Evolutionary conservation across 1,140 invertebrate species (phyloP).

Genomic region (Lepeophtheirus salmonis): DNA sequence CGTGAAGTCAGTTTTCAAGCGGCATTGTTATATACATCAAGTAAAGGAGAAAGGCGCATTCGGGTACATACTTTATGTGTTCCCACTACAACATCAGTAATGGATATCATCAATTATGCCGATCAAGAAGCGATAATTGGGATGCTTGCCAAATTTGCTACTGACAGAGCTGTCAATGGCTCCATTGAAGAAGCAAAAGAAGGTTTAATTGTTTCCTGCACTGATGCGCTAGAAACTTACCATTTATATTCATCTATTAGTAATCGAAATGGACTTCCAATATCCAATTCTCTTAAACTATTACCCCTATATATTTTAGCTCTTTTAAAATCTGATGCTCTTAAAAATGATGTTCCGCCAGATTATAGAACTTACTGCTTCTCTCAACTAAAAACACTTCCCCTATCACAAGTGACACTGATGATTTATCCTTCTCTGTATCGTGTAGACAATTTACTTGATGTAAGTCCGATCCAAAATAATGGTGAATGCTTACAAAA

Average conservation of each 20-base stretch:
- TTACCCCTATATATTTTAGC: slow-evolving; percentile 76
- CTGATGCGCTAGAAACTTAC: slow-evolving; percentile 72
- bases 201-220: slow-evolving; percentile 80
- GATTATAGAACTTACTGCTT: slow-evolving; percentile 85
- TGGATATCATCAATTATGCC: slow-evolving; percentile 71
- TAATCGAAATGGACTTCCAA: slow-evolving; percentile 41
- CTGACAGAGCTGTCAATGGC: slow-evolving; percentile 67
- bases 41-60: slow-evolving; percentile 92
- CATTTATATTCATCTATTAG: slow-evolving; percentile 26
- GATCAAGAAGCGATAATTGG: slow-evolving; percentile 87
- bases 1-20: slow-evolving; percentile 91
- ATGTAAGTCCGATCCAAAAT: slow-evolving; percentile 30
- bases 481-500: slow-evolving; percentile 26
- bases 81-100: slow-evolving; percentile 60
- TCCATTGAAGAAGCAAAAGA: slow-evolving; percentile 80
- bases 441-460: slow-evolving; percentile 55
- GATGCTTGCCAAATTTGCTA: slow-evolving; percentile 84
- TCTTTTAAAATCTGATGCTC: slow-evolving; percentile 54
- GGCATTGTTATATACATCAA: slow-evolving; percentile 89
- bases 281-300: slow-evolving; percentile 50
- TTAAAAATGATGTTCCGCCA: slow-evolving; percentile 27
- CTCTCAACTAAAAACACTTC: slow-evolving; percentile 78
- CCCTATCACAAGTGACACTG: slow-evolving; percentile 50
- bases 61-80: slow-evolving; percentile 90
- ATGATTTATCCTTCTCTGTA: slow-evolving; percentile 80